Percentiles rank a stretch among this genome's conserved stretches.
Conservation (phyloP, 2,113 vertebrate species). For the Melospiza georgiana region DNA sequence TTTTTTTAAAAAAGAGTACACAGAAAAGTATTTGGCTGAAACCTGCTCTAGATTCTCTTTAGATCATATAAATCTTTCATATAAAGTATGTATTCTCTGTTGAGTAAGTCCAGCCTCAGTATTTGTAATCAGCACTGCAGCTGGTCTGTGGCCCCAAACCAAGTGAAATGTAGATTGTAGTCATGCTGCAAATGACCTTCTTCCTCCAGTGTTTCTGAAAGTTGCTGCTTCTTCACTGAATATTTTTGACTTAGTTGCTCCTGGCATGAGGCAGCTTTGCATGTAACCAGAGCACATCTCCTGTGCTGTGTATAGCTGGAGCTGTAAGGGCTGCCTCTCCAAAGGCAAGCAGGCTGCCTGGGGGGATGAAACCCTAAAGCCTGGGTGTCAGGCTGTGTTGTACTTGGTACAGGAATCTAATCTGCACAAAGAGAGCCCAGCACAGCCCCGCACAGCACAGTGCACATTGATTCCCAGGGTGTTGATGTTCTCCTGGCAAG, state of each 20-base stretch:
- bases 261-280: background rate
- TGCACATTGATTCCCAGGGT: background rate
- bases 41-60: background rate
- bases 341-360: background rate
- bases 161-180: background rate
- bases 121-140: background rate
- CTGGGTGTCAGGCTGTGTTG: accelerated
- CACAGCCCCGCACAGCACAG: background rate
- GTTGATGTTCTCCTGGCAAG: background rate
- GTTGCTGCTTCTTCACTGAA: background rate
- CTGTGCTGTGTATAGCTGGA: background rate
- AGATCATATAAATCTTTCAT: background rate
- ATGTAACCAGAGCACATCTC: background rate
- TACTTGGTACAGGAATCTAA: background rate
- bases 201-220: background rate
- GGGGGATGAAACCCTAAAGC: background rate
- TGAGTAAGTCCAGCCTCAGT: background rate
- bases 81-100: background rate
- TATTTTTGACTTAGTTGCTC: background rate
- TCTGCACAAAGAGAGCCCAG: background rate
- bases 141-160: background rate
- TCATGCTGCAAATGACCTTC: background rate
- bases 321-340: background rate
- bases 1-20: background rate
- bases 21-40: background rate